Base-by-base conservation (phyloP, 2,113 vertebrate genomes). In the Gasterosteus nipponicus region DNA sequence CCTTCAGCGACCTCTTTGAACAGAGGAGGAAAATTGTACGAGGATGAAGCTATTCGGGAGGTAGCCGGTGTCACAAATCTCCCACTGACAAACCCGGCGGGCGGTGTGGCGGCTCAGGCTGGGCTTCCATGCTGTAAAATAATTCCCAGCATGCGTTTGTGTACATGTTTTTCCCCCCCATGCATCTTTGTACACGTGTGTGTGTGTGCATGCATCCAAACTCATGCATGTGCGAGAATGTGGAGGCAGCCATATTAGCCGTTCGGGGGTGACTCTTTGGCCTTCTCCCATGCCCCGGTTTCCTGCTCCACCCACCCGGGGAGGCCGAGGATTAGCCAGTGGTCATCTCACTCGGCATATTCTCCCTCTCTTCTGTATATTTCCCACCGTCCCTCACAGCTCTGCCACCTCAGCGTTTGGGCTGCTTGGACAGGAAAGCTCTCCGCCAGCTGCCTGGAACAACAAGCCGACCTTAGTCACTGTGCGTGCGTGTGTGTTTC, bases 371-470 rank as follows among this genome's bases (percentile, higher is more conserved):
- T 16, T 62, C 60, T 86, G 77, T 74, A 62, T 77, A 35, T 72
- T 38, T 61, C 77, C 58, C 64, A 42, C 42, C 66, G 84, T 74
- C 78, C 79, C 81, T 83, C 73, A 46, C 87, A 89, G 77, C 91
- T 92, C 79, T 93, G 92, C 91, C 79, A 89, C 81, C 89, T 93
- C 92, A 92, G 92, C 89, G 39, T 90, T 93, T 91, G 89, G 81
- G 66, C 89, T 90, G 86, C 91, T 91, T 91, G 86, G 90, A 91
- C 88, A 89, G 92, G 91, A 91, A 92, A 91, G 80, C 87, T 89
- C 89, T 86, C 84, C 73, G 74, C 84, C 89, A 89, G 87, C 89
- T 89, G 89, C 89, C 86, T 88, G 85, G 88, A 91, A 92, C 65
- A 93, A 92, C 91, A 92, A 78, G 80, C 80, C 65, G 59, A 59